Base-by-base conservation (phyloP, 1,140 invertebrate genomes). In the Zaprionus inermis region DNA sequence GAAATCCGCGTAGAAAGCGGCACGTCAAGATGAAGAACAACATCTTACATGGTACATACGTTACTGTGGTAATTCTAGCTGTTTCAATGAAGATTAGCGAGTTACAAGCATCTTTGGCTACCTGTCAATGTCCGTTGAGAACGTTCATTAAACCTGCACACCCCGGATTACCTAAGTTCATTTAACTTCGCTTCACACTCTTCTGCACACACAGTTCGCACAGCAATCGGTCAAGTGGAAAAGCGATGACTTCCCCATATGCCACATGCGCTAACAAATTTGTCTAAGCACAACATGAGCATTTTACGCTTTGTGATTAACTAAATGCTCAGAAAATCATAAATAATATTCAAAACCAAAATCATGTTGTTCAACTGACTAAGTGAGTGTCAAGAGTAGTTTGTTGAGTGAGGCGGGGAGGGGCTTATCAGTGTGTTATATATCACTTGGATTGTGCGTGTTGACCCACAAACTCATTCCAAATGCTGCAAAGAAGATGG, bases 231-330 rank as follows among this genome's bases (percentile, higher is more conserved):
- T 89, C 64, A 72, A 36, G 44, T 83, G 69, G 46, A 83, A 83
- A 89, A 88, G 68, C 46, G 79, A 69, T 68, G 77, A 82, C 84
- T 88, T 89, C 83, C 24, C 24, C 79, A 86, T 76, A 72, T 61
- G 54, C 74, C 78, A 81, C 78, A 61, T 24, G 4, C 22, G 36
- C 78, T 58, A 32, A 49, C 68, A 66, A 83, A 89, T 82, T 82
- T 78, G 70, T 54, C 65, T 72, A 54, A 52, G 61, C 67, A 49
- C 44, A 49, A 46, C 67, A 72, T 67, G 79, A 76, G 73, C 67
- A 69, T 83, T 89, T 83, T 76, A 89, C 84, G 83, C 77, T 89
- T 57, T 67, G 63, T 89, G 84, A 75, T 78, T 88, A 49, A 57
- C 73, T 72, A 78, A 88, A 79, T 72, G 76, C 54, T 59, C 32